Percentiles rank a stretch among this genome's conserved stretches.
phyloP scores from a whole-genome alignment of 2,113 vertebrate genomes.

The Nycticryphes semicollaris region DNA sequence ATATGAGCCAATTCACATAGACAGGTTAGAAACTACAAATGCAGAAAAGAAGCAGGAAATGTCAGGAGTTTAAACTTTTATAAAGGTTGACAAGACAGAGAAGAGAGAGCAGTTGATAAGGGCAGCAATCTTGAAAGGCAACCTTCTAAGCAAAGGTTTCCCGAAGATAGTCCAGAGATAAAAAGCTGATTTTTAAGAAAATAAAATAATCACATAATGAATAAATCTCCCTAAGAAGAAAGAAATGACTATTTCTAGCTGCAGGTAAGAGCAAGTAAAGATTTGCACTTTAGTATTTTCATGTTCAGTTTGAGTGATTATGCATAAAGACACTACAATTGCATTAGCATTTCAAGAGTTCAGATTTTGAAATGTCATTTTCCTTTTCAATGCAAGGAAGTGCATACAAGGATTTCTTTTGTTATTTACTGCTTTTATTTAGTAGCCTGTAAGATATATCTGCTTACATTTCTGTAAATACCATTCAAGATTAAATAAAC shows the following conservation, averaged over 20 bases:
- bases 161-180: neutral
- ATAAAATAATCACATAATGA: neutral
- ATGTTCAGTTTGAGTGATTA: neutral
- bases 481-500: neutral
- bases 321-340: neutral
- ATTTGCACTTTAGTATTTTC: neutral
- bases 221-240: neutral
- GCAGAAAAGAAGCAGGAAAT: neutral
- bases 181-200: neutral
- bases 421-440: neutral
- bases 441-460: neutral
- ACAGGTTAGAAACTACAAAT: neutral
- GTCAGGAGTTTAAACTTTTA: slow-evolving; percentile 1
- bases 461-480: neutral
- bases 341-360: neutral
- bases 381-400: neutral
- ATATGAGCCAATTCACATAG: neutral
- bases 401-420: neutral
- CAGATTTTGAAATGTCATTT: neutral
- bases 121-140: neutral
- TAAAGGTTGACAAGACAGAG: neutral
- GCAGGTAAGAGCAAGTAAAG: neutral
- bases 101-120: neutral
- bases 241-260: neutral
- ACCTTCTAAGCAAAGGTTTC: neutral